Conservation (phyloP, 2,888 invertebrate species). For the Lymantria monacha region DNA sequence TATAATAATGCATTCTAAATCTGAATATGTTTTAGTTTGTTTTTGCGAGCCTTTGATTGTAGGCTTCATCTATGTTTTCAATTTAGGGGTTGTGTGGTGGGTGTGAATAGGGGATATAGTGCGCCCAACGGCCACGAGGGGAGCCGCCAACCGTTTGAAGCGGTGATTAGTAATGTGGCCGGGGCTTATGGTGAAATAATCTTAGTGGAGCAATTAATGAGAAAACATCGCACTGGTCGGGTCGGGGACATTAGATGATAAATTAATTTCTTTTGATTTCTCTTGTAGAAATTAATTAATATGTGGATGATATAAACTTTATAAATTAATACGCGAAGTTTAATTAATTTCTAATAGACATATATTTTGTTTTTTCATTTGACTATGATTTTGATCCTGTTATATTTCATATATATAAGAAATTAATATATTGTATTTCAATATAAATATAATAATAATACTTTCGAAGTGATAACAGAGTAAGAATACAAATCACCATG, state of each 20-base stretch:
- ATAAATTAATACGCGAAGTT: too few relatives aligned
- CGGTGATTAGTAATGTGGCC: slow-evolving; percentile 66
- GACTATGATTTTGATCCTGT: too few relatives aligned
- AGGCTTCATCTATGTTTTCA: slow-evolving; percentile 50
- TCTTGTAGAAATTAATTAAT: slow-evolving; percentile 18
- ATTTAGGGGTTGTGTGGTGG: slow-evolving; percentile 48
- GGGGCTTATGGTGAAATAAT: slow-evolving; percentile 66
- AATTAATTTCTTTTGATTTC: slow-evolving; percentile 52
- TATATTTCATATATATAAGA: too few relatives aligned
- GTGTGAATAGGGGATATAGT: slow-evolving; percentile 36
- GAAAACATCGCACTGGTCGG: slow-evolving; percentile 52
- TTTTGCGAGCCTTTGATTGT: slow-evolving; percentile 44
- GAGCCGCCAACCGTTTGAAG: slow-evolving; percentile 56
- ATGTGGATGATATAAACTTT: background rate
- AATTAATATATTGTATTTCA: too few relatives aligned
- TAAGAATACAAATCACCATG: too few relatives aligned
- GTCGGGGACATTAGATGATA: slow-evolving; percentile 46
- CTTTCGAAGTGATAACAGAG: too few relatives aligned
- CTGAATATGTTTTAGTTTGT: slow-evolving; percentile 21
- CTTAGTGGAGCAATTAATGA: slow-evolving; percentile 67
- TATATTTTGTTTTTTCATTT: too few relatives aligned
- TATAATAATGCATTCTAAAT: background rate
- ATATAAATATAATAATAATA: too few relatives aligned
- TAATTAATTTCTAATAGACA: too few relatives aligned
- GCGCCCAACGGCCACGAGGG: slow-evolving; percentile 44